A percentile compares a stretch with the other conserved stretches of the same genome.
These are phyloP conservation scores for Tridacna crocea DNA, from an alignment of 2,888 invertebrate genomes.

Conservation along the genomic window DNA sequence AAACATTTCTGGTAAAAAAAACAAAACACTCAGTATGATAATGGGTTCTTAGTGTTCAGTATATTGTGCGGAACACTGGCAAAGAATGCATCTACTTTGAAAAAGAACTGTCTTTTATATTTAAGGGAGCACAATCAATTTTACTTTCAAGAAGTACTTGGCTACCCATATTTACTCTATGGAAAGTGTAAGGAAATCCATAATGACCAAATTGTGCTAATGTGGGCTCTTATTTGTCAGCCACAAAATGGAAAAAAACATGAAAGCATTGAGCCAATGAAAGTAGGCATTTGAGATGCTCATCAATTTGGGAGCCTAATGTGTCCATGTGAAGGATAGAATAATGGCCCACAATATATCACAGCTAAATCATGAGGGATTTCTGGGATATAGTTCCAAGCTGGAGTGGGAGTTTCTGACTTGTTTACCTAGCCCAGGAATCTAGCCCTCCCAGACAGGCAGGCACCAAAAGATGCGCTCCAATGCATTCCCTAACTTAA, in stretches of 20 bases:
- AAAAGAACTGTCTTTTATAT: too few relatives aligned
- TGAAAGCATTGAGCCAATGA: conserved; percentile 11
- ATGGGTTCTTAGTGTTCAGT: too few relatives aligned
- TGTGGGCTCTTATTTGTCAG: conserved; percentile 7
- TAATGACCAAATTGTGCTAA: conserved; percentile 19
- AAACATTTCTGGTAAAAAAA: too few relatives aligned
- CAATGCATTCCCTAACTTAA: conserved; percentile 40
- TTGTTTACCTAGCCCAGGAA: conserved; percentile 23
- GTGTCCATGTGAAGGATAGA: conserved; percentile 15
- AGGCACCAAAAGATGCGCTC: conserved; percentile 46
- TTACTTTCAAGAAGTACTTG: too few relatives aligned
- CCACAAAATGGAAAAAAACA: conserved; percentile 5
- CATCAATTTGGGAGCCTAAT: conserved; percentile 18
- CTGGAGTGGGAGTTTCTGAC: conserved; percentile 7
- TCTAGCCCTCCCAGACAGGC: conserved; percentile 32
- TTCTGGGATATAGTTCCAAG: conserved; percentile 21
- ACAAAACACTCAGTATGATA: too few relatives aligned
- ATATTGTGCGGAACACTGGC: too few relatives aligned
- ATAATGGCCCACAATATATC: conserved; percentile 28
- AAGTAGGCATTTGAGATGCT: conserved; percentile 11
- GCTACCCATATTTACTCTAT: too few relatives aligned
- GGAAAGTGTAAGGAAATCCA: neutral
- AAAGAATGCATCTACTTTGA: too few relatives aligned
- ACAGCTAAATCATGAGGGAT: conserved; percentile 18
- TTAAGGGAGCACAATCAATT: too few relatives aligned